phyloP scores from a whole-genome alignment of 1,140 invertebrate genomes.

The Euborellia annulipes region DNA sequence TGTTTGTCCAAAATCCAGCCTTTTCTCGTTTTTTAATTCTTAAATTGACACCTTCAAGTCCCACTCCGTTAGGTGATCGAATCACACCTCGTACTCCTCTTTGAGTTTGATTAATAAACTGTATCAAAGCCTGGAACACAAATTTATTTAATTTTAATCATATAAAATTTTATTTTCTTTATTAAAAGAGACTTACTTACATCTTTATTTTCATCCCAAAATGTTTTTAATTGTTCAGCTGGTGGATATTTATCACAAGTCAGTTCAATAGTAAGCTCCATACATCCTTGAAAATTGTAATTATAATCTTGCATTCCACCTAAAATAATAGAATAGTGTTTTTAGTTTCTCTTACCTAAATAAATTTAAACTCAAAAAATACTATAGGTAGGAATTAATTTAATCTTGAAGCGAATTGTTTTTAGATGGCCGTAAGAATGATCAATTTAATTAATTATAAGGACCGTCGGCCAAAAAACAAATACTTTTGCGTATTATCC shows the following conservation, averaged over 20 bases:
- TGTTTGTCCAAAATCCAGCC: conserved; percentile 19
- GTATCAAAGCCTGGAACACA: conserved; percentile 21
- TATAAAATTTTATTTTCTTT: background rate
- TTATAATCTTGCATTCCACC: conserved; percentile 51
- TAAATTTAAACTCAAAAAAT: no score
- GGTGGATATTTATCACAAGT: conserved; percentile 45
- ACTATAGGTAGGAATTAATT: no score
- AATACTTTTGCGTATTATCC: no score
- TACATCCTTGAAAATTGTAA: conserved; percentile 43
- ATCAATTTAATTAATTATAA: no score
- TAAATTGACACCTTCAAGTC: conserved; percentile 24
- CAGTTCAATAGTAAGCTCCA: conserved; percentile 50
- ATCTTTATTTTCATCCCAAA: conserved; percentile 43
- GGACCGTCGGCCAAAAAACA: no score
- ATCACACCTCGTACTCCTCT: conserved; percentile 32
- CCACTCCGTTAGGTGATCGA: conserved; percentile 21
- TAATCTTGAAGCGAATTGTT: no score
- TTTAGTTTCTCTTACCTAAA: no score
- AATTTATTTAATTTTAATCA: background rate
- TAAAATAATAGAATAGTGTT: no score
- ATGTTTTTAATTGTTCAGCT: conserved; percentile 28
- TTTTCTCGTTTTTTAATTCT: conserved; percentile 28
- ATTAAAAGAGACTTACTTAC: conserved; percentile 14
- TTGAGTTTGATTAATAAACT: conserved; percentile 22
- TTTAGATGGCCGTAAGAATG: no score